These are phyloP conservation scores for Recurvirostra avosetta DNA, from an alignment of 2,113 vertebrate species.

Conservation along the genomic window DNA sequence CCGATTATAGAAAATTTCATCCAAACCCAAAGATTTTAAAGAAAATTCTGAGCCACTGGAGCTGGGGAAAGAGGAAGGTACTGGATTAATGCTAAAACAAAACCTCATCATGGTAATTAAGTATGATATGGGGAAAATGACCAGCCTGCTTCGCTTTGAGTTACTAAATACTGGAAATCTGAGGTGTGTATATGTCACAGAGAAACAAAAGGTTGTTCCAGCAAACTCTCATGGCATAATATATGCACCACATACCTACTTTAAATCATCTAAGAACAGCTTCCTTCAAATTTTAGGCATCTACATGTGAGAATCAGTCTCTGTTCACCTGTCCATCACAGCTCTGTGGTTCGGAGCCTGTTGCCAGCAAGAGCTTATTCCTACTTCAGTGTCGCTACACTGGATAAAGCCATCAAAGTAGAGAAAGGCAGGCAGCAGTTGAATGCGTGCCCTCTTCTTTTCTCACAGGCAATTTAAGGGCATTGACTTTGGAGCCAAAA, in stretches of 20 bases:
- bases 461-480: not conserved
- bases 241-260: not conserved
- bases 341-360: not conserved
- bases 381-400: not conserved
- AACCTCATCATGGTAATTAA: not conserved
- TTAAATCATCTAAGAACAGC: not conserved
- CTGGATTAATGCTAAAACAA: not conserved
- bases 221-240: not conserved
- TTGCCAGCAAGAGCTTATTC: not conserved
- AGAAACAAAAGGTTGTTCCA: not conserved
- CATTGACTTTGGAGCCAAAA: not conserved
- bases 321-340: not conserved
- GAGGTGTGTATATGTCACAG: not conserved
- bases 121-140: not conserved
- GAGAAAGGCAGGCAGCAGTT: not conserved
- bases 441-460: not conserved
- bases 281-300: not conserved
- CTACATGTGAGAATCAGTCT: not conserved
- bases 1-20: not conserved
- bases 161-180: not conserved
- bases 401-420: not conserved
- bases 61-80: not conserved
- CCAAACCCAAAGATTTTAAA: not conserved
- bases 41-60: not conserved
- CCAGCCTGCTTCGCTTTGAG: not conserved